Evolutionary conservation across 2,797 vertebrate genomes (phyloP).

Genomic region (Gouania willdenowi): DNA sequence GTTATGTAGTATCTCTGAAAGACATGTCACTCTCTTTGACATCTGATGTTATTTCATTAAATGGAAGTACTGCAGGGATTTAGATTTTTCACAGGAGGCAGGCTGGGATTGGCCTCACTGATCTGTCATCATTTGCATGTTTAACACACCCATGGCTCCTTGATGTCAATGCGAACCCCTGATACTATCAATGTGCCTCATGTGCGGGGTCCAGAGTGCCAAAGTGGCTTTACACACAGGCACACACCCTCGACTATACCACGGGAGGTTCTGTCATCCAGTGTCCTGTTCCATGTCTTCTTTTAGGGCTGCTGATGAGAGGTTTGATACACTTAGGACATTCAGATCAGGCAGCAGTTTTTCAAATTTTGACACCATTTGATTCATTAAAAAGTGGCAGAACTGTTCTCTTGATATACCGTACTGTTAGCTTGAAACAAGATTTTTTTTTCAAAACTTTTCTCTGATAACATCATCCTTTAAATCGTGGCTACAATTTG

Average conservation of each 20-base stretch:
- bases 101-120: constrained; percentile 13
- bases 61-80: constrained; percentile 27
- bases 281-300: constrained; percentile 50
- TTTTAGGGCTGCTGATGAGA: constrained; percentile 42
- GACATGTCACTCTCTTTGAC: constrained; percentile 32
- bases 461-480: too few relatives aligned
- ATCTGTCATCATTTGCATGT: constrained; percentile 51
- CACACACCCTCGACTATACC: constrained; percentile 14
- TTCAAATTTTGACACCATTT: constrained; percentile 36
- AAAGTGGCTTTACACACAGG: constrained; percentile 13
- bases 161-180: constrained; percentile 40
- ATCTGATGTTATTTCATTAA: constrained; percentile 32
- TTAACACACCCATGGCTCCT: constrained; percentile 43
- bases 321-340: constrained; percentile 37
- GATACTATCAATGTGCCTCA: constrained; percentile 31
- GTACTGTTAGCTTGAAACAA: too few relatives aligned
- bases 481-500: too few relatives aligned
- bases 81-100: constrained; percentile 19
- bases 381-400: constrained; percentile 15
- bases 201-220: constrained; percentile 35
- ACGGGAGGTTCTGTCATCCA: constrained; percentile 41
- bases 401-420: constrained; percentile 3
- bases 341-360: constrained; percentile 28
- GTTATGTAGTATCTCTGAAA: constrained; percentile 13
- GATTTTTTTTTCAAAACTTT: too few relatives aligned